Conservation (phyloP, 37 sponge, comb jelly and placozoan species). For the Crambe crambe region DNA sequence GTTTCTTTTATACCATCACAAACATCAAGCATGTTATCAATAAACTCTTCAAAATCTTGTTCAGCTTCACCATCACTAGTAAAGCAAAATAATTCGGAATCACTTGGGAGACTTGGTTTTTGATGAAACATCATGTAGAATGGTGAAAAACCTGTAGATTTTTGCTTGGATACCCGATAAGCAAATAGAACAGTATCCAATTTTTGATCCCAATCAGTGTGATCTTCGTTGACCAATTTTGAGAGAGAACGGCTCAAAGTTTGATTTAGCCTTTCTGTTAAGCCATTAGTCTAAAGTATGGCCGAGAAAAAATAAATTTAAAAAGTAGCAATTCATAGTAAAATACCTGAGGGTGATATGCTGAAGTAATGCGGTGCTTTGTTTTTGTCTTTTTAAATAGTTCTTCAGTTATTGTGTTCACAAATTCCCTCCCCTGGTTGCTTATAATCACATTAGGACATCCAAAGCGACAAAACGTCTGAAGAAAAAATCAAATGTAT, state of each 20-base stretch:
- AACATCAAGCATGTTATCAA: conserved; percentile 4
- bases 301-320: background rate
- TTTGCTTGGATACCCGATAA: conserved; percentile 36
- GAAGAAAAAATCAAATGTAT: background rate
- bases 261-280: conserved; percentile 48
- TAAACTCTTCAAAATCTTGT: background rate
- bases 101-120: conserved; percentile 14
- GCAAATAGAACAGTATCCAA: conserved; percentile 39
- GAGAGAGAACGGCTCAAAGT: conserved; percentile 19
- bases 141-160: conserved; percentile 35
- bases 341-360: conserved; percentile 51
- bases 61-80: background rate
- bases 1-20: background rate
- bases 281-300: conserved; percentile 29
- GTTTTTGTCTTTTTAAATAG: conserved; percentile 25
- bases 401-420: conserved; percentile 9
- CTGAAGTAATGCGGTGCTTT: conserved; percentile 27
- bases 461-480: conserved; percentile 20
- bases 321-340: background rate
- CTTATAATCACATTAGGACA: conserved; percentile 27
- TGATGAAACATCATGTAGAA: conserved; percentile 25
- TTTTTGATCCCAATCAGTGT: conserved; percentile 45
- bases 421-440: conserved; percentile 56
- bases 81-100: background rate
- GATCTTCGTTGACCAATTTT: conserved; percentile 36